Conservation (phyloP, 2,797 vertebrate species). For the Sphaeramia orbicularis region DNA sequence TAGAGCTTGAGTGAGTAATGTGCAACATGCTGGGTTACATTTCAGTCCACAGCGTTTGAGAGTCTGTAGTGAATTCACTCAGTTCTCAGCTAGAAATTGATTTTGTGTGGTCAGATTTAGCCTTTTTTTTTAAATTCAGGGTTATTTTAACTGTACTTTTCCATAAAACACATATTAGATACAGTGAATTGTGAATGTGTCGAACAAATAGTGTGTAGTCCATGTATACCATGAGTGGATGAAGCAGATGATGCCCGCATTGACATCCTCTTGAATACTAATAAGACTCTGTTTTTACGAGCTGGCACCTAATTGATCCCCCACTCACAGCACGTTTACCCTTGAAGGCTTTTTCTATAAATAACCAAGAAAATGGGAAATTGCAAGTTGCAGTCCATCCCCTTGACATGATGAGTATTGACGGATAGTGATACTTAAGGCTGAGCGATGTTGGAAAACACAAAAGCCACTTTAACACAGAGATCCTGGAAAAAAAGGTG, state of each 20-base stretch:
- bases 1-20: slow-evolving; percentile 3
- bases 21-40: background rate
- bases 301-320: slow-evolving; percentile 55
- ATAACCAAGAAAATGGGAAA: slow-evolving; percentile 14
- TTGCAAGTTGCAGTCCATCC: slow-evolving; percentile 39
- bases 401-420: slow-evolving; percentile 49
- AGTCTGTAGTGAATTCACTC: background rate
- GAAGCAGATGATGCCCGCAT: slow-evolving; percentile 5
- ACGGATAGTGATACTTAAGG: slow-evolving; percentile 30
- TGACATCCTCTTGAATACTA: slow-evolving; percentile 9
- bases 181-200: slow-evolving; percentile 7
- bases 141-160: background rate
- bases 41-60: slow-evolving; percentile 1
- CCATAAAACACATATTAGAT: too few species aligned
- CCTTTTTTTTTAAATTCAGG: too few species aligned
- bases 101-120: too few species aligned
- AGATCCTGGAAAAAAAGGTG: too few species aligned
- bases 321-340: slow-evolving; percentile 26
- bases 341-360: slow-evolving; percentile 34
- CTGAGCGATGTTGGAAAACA: slow-evolving; percentile 13
- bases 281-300: slow-evolving; percentile 19
- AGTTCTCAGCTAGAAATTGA: too few species aligned
- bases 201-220: background rate
- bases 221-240: slow-evolving; percentile 8
- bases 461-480: background rate